phyloP scores from a whole-genome alignment of 2,113 vertebrate genomes.

The Alethe diademata region DNA sequence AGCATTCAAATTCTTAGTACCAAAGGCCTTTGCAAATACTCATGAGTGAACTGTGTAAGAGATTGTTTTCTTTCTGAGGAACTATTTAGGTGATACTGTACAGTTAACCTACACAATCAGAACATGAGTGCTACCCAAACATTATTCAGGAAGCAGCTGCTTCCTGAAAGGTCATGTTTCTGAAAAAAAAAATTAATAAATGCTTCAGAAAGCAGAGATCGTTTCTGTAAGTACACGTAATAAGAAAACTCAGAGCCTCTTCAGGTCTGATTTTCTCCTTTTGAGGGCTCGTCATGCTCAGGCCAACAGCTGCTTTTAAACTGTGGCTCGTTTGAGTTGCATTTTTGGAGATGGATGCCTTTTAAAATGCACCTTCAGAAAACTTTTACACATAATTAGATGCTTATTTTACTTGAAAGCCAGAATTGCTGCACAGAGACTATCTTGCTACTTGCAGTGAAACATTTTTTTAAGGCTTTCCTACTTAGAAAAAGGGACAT shows the following conservation, averaged over 20 bases:
- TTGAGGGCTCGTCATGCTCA: rapidly evolving
- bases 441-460: not conserved
- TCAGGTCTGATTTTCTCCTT: not conserved
- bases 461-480: not conserved
- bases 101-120: not conserved
- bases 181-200: not conserved
- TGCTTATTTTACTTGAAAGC: not conserved
- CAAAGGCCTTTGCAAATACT: not conserved
- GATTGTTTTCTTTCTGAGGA: not conserved
- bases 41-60: not conserved
- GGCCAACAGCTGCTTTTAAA: not conserved
- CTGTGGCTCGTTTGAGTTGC: rapidly evolving
- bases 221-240: not conserved
- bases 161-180: not conserved
- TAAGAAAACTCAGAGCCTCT: not conserved
- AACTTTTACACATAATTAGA: not conserved
- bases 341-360: not conserved
- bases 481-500: not conserved
- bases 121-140: not conserved
- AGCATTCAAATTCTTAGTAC: not conserved
- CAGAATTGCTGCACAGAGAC: not conserved
- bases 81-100: not conserved
- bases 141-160: not conserved
- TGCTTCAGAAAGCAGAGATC: not conserved
- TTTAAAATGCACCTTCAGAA: not conserved